These are phyloP conservation scores for Gavialis gangeticus DNA, from an alignment of 2,113 vertebrate species.

Conservation along the genomic window DNA sequence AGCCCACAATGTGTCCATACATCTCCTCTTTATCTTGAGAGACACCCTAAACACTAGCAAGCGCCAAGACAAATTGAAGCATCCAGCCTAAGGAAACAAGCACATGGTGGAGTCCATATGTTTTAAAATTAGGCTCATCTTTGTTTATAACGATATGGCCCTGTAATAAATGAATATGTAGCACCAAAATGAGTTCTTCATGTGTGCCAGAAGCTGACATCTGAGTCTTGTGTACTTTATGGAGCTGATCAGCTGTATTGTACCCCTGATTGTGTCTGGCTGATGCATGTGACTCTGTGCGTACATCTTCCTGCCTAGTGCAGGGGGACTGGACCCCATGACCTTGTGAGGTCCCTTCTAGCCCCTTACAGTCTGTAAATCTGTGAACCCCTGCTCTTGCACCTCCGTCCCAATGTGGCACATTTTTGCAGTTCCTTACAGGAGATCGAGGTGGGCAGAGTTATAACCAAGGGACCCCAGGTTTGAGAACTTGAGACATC, in stretches of 20 bases:
- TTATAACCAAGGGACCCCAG: not conserved
- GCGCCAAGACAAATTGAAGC: slow-evolving; percentile 67
- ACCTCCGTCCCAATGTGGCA: not conserved
- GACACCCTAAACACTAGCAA: slow-evolving; percentile 51
- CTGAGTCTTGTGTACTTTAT: not conserved
- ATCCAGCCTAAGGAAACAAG: slow-evolving; percentile 50
- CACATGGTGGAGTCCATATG: slow-evolving; percentile 49
- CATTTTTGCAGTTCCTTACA: not conserved
- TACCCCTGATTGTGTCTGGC: not conserved
- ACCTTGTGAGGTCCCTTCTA: no score
- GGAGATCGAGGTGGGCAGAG: not conserved
- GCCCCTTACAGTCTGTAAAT: no score
- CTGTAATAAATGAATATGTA: not conserved
- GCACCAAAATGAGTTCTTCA: not conserved
- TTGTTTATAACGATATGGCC: slow-evolving; percentile 42
- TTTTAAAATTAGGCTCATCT: slow-evolving; percentile 56
- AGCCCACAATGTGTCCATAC: slow-evolving; percentile 49
- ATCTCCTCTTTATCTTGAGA: slow-evolving; percentile 57
- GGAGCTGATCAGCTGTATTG: not conserved
- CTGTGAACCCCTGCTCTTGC: not conserved
- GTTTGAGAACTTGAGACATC: not conserved
- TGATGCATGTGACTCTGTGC: not conserved
- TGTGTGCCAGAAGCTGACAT: not conserved
- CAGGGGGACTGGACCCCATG: no score
- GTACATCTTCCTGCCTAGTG: no score